phyloP scores from a whole-genome alignment of 1,140 invertebrate species.

The Drosophila oshimai region DNA sequence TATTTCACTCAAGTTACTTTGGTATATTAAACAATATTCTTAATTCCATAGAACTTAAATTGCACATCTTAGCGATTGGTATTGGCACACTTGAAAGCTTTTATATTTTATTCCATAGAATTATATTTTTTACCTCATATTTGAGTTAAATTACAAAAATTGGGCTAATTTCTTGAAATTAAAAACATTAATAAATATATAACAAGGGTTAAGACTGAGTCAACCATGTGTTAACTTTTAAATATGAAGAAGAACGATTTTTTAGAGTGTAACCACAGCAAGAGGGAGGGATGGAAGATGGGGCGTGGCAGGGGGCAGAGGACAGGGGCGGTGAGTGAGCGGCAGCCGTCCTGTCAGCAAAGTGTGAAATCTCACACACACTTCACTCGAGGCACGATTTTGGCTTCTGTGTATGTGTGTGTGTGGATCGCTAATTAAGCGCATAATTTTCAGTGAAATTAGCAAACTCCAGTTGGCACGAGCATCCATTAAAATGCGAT shows the following conservation, averaged over 20 bases:
- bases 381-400: constrained; percentile 31
- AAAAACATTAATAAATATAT: too few species aligned
- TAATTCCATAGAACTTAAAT: too few species aligned
- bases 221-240: too few species aligned
- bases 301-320: not conserved
- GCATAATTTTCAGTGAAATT: constrained; percentile 56
- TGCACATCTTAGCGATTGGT: too few species aligned
- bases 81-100: too few species aligned
- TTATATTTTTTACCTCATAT: too few species aligned
- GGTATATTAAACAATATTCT: too few species aligned
- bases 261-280: not conserved
- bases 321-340: not conserved
- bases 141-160: too few species aligned
- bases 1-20: too few species aligned
- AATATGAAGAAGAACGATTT: not conserved
- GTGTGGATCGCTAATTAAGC: constrained; percentile 63
- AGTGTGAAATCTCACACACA: constrained; percentile 71
- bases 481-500: constrained; percentile 16
- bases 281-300: not conserved
- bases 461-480: constrained; percentile 47
- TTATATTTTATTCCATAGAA: too few species aligned
- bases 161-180: too few species aligned
- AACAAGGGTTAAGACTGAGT: too few species aligned
- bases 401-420: not conserved
- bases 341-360: constrained; percentile 38